Evolutionary conservation across 2,113 vertebrate genomes (phyloP), one percentile per base, ranked within the genome.

Genomic region (Pteruthius melanotis): DNA sequence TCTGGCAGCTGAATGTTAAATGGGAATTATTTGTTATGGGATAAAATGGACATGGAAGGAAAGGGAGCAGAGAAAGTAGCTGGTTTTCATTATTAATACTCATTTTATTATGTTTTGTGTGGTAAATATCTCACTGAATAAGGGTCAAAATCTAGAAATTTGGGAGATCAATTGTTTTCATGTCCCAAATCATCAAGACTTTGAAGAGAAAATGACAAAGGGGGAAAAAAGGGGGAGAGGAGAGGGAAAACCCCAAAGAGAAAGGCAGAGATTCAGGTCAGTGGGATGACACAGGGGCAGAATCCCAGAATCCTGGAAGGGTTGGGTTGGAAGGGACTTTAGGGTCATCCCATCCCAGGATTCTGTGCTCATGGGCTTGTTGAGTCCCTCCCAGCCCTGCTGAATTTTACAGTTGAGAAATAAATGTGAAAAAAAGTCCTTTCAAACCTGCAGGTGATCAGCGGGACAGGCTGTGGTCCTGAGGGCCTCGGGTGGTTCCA

Each of bases 1-100:
- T 74, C 26, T 91, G 80, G 80, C 76, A 94, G 68, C 69, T 69
- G 57, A 28, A 74, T 49, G 49, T 71, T 83, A 89, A 95, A 64
- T 87, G 68, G 60, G 89, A 93, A 59, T 56, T 81, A 22, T 72
- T 72, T 64, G 40, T 45, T 14, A 18, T 37, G 57, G 47, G 57
- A 45, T 53, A 37, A 63, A 63, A 63, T 37, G 27, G 33, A 42
- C 45, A 8, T 20, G 66, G 39, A 37, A 72, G 26, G 13, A 14
- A 33, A 33, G 17, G 30, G 10, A 71, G 22, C 68, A 45, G 47
- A 31, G 56, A 4, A 61, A 61, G 11, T 26, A 31, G 31, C 56
- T 31, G 39, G 7, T 27, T 72, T 53, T 63, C 33, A 14, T 53
- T 17, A 26, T 37, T 37, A 53, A 83, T 37, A 63, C 21, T 44